Base-by-base conservation (phyloP, 2,113 vertebrate genomes). In the Empidonax traillii region DNA sequence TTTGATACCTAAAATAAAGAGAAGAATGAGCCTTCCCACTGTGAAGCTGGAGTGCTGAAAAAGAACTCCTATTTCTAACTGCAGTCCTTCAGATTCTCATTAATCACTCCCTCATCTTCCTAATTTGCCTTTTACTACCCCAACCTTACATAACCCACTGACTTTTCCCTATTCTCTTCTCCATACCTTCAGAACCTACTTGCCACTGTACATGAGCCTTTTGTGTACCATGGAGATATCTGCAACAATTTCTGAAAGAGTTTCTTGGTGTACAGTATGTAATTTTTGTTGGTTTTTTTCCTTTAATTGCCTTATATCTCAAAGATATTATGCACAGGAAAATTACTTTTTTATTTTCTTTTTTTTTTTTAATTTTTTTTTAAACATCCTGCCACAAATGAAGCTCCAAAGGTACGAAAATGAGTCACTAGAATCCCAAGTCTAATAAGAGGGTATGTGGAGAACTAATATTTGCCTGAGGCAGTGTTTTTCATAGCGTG, bases 401-500 rank as follows among this genome's bases (percentile, higher is more conserved):
- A 85, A 83, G 24, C 3, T 91, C 18, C 21, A 20, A 30, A 5
- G n/a, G 12, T 39, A 88, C 51, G 16, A 84, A 85, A 90, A 84
- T 8, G 6, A 69, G 41, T 80, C 55, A 24, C 25, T 67, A 28
- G 44, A 73, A 87, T 84, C 47, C 33, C 55, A 80, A 67, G 58
- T 76, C 49, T 81, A n/a, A 5, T 17, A 52, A 47, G 12, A 75
- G 63, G 62, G 7, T 72, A 16, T 53, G 10, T 43, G 18, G 20
- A 94, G 71, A 93, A n/a, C 12, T 37, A 56, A 62, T 52, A 59
- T 19, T 94, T 77, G 89, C 55, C 53, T 31, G 2, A n/a, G 61
- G 66, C 49, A 55, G 49, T 56, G 49, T 74, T 91, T 95, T 92
- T 83, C 37, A 85, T 21, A 90, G 59, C 25, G 47, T 96, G 94